Evolutionary conservation across 2,113 vertebrate species (phyloP).

Genomic region (Danio rerio): DNA sequence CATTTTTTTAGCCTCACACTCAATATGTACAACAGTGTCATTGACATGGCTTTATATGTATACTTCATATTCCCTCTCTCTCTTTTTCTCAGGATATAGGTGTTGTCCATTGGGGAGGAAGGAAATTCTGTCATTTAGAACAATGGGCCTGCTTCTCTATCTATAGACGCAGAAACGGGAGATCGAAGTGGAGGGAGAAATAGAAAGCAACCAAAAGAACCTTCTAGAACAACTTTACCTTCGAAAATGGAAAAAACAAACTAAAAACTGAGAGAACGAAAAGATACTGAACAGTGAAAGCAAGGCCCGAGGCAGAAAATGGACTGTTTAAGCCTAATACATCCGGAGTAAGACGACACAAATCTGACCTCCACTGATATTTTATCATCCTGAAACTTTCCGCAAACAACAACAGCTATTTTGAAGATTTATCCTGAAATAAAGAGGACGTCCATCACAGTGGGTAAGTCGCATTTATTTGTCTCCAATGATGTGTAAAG

Average conservation of each 20-base stretch:
- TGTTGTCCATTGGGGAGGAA: constrained; percentile 84
- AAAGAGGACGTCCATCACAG: constrained; percentile 35
- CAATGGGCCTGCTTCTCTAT: constrained; percentile 83
- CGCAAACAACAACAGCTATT: constrained; percentile 33
- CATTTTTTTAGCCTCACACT: constrained; percentile 27
- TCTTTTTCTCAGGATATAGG: constrained; percentile 81
- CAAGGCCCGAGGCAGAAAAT: constrained; percentile 25
- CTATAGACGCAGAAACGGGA: constrained; percentile 76
- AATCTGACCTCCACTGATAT: background rate
- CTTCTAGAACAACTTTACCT: constrained; percentile 25
- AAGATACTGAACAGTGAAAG: background rate
- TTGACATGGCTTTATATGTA: constrained; percentile 52
- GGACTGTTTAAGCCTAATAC: constrained; percentile 41
- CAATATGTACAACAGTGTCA: constrained; percentile 56
- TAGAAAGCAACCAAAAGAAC: constrained; percentile 40
- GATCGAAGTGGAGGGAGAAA: constrained; percentile 54
- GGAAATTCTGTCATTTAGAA: constrained; percentile 85
- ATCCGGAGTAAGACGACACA: constrained; percentile 44
- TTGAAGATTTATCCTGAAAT: constrained; percentile 39
- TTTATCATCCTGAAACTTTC: background rate
- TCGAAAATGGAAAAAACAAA: constrained; percentile 27
- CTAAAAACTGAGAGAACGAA: constrained; percentile 5
- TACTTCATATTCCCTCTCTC: constrained; percentile 51
- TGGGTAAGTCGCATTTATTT: constrained; percentile 53
- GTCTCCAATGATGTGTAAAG: constrained; percentile 45